Conservation (phyloP, 2,888 invertebrate species). For the Autographa pulchrina region DNA sequence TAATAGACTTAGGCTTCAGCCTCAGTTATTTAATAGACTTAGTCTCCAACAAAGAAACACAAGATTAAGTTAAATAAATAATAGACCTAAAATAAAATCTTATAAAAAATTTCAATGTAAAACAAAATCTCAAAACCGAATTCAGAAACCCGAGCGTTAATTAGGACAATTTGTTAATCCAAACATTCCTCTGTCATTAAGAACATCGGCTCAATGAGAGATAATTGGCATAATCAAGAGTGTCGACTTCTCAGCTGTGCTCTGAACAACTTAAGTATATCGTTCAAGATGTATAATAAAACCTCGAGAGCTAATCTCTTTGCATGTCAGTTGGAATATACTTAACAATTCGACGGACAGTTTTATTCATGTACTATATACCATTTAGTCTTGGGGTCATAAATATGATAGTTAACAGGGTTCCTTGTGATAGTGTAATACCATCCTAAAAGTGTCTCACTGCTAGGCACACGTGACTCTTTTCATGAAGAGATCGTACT, state of each 20-base stretch:
- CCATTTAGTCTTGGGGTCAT: too few relatives aligned
- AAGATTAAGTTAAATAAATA: neutral
- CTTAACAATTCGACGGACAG: too few relatives aligned
- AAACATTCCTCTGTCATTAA: slow-evolving; percentile 55
- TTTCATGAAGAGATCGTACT: too few relatives aligned
- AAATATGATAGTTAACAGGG: too few relatives aligned
- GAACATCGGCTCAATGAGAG: slow-evolving; percentile 63
- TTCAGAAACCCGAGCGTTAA: slow-evolving; percentile 41
- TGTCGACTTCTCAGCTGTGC: slow-evolving; percentile 32
- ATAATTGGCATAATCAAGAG: slow-evolving; percentile 68
- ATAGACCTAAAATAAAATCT: slow-evolving; percentile 19
- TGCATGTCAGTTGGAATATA: neutral
- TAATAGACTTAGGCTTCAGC: too few relatives aligned
- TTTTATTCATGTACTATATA: too few relatives aligned
- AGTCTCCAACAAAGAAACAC: too few relatives aligned
- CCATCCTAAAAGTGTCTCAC: too few relatives aligned
- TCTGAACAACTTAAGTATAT: slow-evolving; percentile 18
- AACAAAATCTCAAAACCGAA: slow-evolving; percentile 30
- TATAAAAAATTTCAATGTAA: slow-evolving; percentile 33
- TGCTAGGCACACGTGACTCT: too few relatives aligned
- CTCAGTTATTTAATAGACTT: too few relatives aligned
- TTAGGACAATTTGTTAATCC: slow-evolving; percentile 55
- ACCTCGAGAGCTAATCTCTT: slow-evolving; percentile 3
- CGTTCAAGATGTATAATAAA: slow-evolving; percentile 17
- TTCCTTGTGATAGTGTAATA: too few relatives aligned